Conservation (phyloP, 1,140 invertebrate genomes). For the Galendromus occidentalis region DNA sequence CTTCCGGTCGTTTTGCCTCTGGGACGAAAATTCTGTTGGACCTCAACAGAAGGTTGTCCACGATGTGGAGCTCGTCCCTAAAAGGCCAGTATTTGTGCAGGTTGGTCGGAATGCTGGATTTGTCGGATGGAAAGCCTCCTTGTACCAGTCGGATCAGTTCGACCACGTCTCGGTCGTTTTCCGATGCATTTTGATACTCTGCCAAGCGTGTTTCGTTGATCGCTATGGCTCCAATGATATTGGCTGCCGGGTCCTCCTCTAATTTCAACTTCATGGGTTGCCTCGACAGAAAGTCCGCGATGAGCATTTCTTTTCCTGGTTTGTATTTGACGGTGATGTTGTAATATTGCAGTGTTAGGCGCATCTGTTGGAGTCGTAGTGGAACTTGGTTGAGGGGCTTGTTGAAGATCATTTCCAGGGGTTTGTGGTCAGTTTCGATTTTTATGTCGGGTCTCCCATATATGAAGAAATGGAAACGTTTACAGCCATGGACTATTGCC, state of each 20-base stretch:
- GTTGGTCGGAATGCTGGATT: not conserved
- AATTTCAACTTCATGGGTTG: not conserved
- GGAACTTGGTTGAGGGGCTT: not conserved
- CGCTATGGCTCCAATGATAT: no score
- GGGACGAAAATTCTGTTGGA: slow-evolving; percentile 14
- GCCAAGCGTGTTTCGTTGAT: not conserved
- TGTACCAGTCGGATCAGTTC: not conserved
- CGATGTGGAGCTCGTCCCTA: not conserved
- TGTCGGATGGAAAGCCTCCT: not conserved
- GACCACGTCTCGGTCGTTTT: not conserved
- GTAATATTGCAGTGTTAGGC: slow-evolving; percentile 14
- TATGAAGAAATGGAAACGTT: slow-evolving; percentile 33
- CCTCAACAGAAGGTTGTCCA: slow-evolving; percentile 12
- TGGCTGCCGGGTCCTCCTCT: not conserved
- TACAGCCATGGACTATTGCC: slow-evolving; percentile 31
- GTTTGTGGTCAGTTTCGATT: slow-evolving; percentile 30
- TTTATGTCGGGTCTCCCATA: slow-evolving; percentile 25
- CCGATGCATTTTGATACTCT: not conserved
- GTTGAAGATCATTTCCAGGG: slow-evolving; percentile 21
- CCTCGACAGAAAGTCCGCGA: not conserved
- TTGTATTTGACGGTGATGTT: slow-evolving; percentile 10
- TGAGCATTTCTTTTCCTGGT: slow-evolving; percentile 15
- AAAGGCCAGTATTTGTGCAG: slow-evolving; percentile 9
- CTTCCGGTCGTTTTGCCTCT: not conserved
- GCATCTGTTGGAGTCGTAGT: slow-evolving; percentile 12